A percentile compares a stretch with the other conserved stretches of the same genome.
phyloP scores from a whole-genome alignment of 2,888 invertebrate species.

The Tenthredo scrophulariae region DNA sequence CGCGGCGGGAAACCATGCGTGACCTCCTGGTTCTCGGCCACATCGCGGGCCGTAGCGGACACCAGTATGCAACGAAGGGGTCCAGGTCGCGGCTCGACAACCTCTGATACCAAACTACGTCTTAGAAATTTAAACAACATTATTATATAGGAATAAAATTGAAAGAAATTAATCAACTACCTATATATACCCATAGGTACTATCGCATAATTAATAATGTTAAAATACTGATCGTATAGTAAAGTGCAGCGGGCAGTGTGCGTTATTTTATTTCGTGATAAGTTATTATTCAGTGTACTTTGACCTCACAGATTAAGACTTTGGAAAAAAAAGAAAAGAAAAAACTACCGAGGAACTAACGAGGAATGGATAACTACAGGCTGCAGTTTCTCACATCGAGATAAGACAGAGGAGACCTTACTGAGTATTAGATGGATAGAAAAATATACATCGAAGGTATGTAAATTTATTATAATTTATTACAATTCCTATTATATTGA shows the following conservation, averaged over 20 bases:
- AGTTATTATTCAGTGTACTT: slow-evolving; percentile 5
- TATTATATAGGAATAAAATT: neutral
- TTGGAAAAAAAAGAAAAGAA: neutral
- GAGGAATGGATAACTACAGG: neutral
- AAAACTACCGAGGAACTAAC: neutral
- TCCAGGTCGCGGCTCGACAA: slow-evolving; percentile 45
- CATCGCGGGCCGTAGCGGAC: slow-evolving; percentile 41
- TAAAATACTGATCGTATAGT: neutral
- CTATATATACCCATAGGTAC: no score
- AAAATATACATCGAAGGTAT: neutral
- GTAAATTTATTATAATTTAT: neutral
- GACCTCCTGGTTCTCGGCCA: slow-evolving; percentile 53
- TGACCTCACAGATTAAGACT: neutral
- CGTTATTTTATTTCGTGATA: neutral
- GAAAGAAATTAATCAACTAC: no score
- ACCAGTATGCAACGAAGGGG: slow-evolving; percentile 53
- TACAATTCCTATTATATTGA: neutral
- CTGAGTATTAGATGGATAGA: neutral
- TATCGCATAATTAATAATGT: neutral
- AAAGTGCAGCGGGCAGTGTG: neutral
- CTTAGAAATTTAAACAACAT: neutral
- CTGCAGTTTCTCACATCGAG: neutral
- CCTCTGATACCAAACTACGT: neutral
- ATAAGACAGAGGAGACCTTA: neutral
- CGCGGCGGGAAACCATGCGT: slow-evolving; percentile 54